Evolutionary conservation across 2,797 vertebrate genomes (phyloP), one percentile per base, ranked within the genome.

Genomic region (Poeciliopsis presidionis): DNA sequence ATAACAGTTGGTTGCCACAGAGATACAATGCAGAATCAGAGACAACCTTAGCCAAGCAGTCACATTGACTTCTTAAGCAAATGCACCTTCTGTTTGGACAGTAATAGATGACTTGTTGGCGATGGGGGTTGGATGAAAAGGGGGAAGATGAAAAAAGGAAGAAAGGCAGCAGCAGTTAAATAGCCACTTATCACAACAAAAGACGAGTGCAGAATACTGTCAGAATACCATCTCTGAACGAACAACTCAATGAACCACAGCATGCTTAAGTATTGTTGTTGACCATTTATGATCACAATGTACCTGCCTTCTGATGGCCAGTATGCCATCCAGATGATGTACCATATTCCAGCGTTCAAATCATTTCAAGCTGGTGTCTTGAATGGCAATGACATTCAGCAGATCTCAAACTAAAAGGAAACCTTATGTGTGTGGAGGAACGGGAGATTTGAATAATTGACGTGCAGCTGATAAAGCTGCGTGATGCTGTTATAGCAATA

Each of bases 41-140:
- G 36, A 5, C 33, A 25, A 16, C 8, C 33, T 67, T 67, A 41
- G 7, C 9, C 36, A 67, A 22, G 33, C 13, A 25, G 36, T 25
- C 36, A 67, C 36, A 67, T 18, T 22, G 18, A 39, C 39, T 67
- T 67, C 18, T 67, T 67, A 67, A 67, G 63, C 61, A 67, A 67
- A 67, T 67, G 20, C 36, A 18, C 36, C 16, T 57, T 57, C 55
- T 57, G n/a, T 57, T 57, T 28, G 55, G 9, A 57, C 3, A 13
- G n/a, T 28, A 57, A 57, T 25, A 57, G 8, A 57, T 12, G 53
- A 28, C 53, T 28, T 57, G 53, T 57, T 28, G 53, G 4, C 4
- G 0, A 13, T 57, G n/a, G n/a, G 25, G 55, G n/a, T 57, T 28
- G 12, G n/a, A 28, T 57, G 55, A 28, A 13, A 57, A 57, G 5